A percentile compares a stretch with the other conserved stretches of the same genome.
phyloP scores from a whole-genome alignment of 2,797 vertebrate species.

The Anguilla obscura region DNA sequence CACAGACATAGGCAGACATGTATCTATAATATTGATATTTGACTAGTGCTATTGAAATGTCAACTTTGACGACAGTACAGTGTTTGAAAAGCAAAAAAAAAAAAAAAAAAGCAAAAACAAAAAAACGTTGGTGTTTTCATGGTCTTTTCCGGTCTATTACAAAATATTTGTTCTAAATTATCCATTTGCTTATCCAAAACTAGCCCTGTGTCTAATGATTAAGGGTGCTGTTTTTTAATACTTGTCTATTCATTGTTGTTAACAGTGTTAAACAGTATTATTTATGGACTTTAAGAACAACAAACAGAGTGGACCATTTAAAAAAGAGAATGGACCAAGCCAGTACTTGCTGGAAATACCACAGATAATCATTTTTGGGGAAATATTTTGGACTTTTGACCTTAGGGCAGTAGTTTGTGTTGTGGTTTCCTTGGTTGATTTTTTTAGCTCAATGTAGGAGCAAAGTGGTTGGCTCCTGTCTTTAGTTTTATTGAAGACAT shows the following conservation, averaged over 20 bases:
- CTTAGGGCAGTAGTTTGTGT: background rate
- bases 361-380: slow-evolving; percentile 9
- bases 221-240: slow-evolving; percentile 5
- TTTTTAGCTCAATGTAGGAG: background rate
- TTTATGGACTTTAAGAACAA: background rate
- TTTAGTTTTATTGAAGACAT: background rate
- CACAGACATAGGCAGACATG: background rate
- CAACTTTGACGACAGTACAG: background rate
- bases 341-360: background rate
- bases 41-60: background rate
- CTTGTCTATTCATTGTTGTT: background rate
- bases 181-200: background rate
- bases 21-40: background rate
- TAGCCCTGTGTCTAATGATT: background rate
- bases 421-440: background rate
- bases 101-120: background rate
- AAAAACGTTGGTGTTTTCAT: background rate
- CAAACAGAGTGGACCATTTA: background rate
- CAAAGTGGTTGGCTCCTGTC: background rate
- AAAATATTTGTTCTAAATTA: background rate
- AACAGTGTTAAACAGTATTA: background rate
- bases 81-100: background rate
- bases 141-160: background rate
- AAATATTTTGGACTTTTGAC: background rate
- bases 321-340: background rate